phyloP scores from a whole-genome alignment of 1,140 invertebrate species.

The Aphelenchoides fujianensis region DNA sequence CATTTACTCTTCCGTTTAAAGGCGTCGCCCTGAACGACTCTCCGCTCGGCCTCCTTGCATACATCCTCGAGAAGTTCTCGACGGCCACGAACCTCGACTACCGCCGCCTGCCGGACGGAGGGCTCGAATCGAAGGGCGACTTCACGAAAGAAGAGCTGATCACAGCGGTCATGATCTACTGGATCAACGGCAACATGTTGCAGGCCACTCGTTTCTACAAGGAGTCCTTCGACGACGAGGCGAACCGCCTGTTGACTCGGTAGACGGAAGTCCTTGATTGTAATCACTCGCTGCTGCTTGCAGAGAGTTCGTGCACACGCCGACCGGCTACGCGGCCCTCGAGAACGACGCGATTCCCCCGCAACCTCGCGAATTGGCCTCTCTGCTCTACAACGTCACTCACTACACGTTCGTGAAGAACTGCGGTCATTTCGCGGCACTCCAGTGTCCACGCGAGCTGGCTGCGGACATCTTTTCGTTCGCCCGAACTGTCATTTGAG shows the following conservation, averaged over 20 bases:
- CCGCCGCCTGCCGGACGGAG: conserved; percentile 69
- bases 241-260: too few species aligned
- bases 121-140: too few species aligned
- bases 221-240: conserved; percentile 21
- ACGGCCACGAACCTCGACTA: conserved; percentile 70
- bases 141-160: too few species aligned
- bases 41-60: conserved; percentile 75
- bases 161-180: conserved; percentile 83
- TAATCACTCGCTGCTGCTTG: background rate
- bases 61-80: conserved; percentile 81
- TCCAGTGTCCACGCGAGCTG: too few species aligned
- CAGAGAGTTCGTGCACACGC: conserved; percentile 30
- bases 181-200: conserved; percentile 73
- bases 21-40: conserved; percentile 61
- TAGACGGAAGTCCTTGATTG: too few species aligned
- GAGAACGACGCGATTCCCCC: conserved; percentile 33
- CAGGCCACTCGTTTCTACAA: conserved; percentile 75
- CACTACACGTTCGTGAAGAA: conserved; percentile 41
- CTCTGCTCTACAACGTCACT: conserved; percentile 29
- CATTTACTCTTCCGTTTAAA: too few species aligned
- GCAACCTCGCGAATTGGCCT: conserved; percentile 26
- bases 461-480: too few species aligned
- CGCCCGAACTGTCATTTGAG: too few species aligned
- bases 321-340: conserved; percentile 44
- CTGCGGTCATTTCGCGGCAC: conserved; percentile 45